Percentiles rank a stretch among this genome's conserved stretches.
Conservation (phyloP, 2,888 invertebrate species). For the Sminthurinus aureus region DNA sequence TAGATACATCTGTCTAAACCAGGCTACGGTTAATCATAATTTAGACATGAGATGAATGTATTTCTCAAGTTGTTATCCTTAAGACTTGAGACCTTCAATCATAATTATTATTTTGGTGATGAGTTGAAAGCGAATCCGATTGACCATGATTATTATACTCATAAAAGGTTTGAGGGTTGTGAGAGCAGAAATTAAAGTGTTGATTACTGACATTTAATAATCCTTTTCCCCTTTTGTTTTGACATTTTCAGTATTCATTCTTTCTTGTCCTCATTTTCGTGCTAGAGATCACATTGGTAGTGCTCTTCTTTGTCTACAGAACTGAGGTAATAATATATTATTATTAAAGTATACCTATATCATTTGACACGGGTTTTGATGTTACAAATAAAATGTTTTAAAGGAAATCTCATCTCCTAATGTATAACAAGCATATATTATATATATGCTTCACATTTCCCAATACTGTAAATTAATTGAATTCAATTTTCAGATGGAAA, state of each 20-base stretch:
- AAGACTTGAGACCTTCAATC: too few relatives aligned
- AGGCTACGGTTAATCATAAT: neutral
- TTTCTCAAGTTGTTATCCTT: too few relatives aligned
- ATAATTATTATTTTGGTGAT: too few relatives aligned
- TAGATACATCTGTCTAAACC: neutral
- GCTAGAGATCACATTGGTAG: constrained; percentile 72
- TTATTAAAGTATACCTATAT: neutral
- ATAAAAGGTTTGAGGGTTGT: too few relatives aligned
- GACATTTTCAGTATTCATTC: constrained; percentile 72
- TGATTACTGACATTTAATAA: too few relatives aligned
- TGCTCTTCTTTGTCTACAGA: constrained; percentile 73
- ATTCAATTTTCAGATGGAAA: constrained; percentile 66
- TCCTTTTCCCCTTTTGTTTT: constrained; percentile 40
- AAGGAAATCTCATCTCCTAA: too few relatives aligned
- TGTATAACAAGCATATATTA: too few relatives aligned
- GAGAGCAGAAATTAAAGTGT: too few relatives aligned
- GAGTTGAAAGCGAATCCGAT: neutral
- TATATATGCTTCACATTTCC: too few relatives aligned
- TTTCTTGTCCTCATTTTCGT: constrained; percentile 72
- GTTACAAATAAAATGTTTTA: too few relatives aligned
- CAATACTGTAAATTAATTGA: too few relatives aligned
- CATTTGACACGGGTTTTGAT: too few relatives aligned
- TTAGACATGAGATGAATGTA: neutral
- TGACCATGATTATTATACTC: neutral
- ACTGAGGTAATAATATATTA: constrained; percentile 66